A percentile compares a stretch with the other conserved stretches of the same genome.
Evolutionary conservation across 1,140 invertebrate genomes (phyloP).

Genomic region (Nylanderia fulva): DNA sequence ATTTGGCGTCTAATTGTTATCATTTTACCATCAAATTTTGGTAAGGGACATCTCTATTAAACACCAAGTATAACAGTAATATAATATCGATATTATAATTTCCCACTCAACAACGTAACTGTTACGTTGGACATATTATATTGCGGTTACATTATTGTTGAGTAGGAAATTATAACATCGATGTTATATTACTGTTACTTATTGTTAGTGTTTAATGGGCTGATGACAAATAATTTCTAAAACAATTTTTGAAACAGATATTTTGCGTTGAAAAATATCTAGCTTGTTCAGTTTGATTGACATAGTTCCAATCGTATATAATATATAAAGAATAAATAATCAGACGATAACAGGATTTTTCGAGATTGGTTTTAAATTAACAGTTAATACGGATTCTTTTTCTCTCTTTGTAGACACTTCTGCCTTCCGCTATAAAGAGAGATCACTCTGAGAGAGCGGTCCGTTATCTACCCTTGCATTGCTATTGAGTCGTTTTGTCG

Average conservation of each 20-base stretch:
- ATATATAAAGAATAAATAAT: constrained; percentile 46
- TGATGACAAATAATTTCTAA: constrained; percentile 4
- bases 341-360: constrained; percentile 77
- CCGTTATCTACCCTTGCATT: constrained; percentile 79
- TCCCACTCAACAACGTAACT: too few relatives aligned
- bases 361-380: constrained; percentile 76
- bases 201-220: too few relatives aligned
- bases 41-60: not conserved
- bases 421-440: constrained; percentile 77
- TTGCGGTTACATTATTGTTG: too few relatives aligned
- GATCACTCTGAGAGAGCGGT: constrained; percentile 77
- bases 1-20: not conserved
- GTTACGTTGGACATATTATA: too few relatives aligned
- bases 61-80: too few relatives aligned
- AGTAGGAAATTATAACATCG: too few relatives aligned
- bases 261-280: not conserved
- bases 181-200: too few relatives aligned
- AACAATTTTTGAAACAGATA: not conserved
- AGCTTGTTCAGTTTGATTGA: not conserved
- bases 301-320: constrained; percentile 58
- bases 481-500: constrained; percentile 69
- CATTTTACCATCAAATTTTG: not conserved
- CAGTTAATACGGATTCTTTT: constrained; percentile 58
- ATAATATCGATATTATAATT: too few relatives aligned
- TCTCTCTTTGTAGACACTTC: constrained; percentile 38